Base-by-base conservation (phyloP, 1,140 invertebrate genomes). In the Schlechtendalia chinensis region DNA sequence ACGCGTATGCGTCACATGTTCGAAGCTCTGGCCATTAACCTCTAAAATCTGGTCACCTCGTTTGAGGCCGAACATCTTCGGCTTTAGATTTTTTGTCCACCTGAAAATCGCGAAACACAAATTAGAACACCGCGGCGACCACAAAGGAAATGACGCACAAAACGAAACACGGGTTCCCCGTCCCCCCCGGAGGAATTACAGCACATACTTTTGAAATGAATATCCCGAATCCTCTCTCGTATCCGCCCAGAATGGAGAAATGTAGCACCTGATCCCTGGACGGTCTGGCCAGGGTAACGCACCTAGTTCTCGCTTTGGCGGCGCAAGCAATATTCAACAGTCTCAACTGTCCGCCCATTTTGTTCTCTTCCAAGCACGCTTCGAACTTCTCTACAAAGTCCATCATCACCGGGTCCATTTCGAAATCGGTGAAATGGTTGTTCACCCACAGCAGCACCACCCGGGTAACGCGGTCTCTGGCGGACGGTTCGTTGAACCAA, bases 391-490 rank as follows among this genome's bases (percentile, higher is more conserved):
- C 96, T 63, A 99, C 87, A 85, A 98, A 97, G 83, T 96, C 95
- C 91, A 97, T 97, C 96, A 99, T 97, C 53, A 91, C 90, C 45
- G 94, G 92, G 88, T 97, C 94, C 10, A 92, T 96, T 87, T 99
- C 98, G 87, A 99, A 99, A 86, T 99, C 98, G 32, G 96, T 98
- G 85, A 99, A 99, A 88, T 99, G 97, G 86, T 98, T 99, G 86
- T 98, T 99, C 0, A 99, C 97, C 98, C 98, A 99, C 0, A 98
- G 87, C 3, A 99, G 87, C 0, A 99, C 94, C 0, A 99, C 96
- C 80, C 97, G 88, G 0, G 97, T 97, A 1, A 99, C 96, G 85
- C 95, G 89, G 85, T 98, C 96, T 72, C 96, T 88, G 8, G 94
- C 90, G 72, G 89, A 88, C 5, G 91, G 86, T 85, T 97, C 93